Conservation (phyloP, 2,797 vertebrate species). For the Ispidina picta region DNA sequence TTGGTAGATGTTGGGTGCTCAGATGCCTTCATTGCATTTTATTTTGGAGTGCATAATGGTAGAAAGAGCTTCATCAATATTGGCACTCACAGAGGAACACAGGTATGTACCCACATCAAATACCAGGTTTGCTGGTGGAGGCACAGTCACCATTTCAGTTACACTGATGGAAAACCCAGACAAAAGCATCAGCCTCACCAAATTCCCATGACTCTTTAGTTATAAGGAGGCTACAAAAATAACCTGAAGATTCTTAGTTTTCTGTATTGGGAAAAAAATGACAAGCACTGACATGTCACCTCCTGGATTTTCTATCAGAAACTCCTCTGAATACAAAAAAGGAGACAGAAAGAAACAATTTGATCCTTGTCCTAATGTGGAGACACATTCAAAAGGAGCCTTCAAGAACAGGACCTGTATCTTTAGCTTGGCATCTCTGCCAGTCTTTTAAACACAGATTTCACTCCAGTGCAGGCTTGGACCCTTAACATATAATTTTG, state of each 20-base stretch:
- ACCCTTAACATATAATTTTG: background rate
- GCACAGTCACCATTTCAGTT: background rate
- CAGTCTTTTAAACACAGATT: background rate
- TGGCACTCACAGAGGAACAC: background rate
- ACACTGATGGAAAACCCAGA: background rate
- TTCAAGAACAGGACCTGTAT: background rate
- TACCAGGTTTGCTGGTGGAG: background rate
- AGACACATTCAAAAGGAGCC: background rate
- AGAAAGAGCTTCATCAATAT: background rate
- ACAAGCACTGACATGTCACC: background rate
- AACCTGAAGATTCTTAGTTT: background rate
- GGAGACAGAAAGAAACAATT: background rate
- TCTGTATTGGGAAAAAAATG: background rate
- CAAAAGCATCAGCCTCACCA: background rate
- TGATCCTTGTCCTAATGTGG: background rate
- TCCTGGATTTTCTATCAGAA: background rate
- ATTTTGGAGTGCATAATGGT: background rate
- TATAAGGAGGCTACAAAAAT: background rate
- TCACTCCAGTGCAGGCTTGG: background rate
- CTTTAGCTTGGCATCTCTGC: background rate
- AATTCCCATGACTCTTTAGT: background rate
- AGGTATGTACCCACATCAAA: accelerated
- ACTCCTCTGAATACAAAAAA: background rate
- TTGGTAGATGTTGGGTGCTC: background rate
- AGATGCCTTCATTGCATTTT: background rate